Base-by-base conservation (phyloP, 1,140 invertebrate species). In the Drosophila repleta region DNA sequence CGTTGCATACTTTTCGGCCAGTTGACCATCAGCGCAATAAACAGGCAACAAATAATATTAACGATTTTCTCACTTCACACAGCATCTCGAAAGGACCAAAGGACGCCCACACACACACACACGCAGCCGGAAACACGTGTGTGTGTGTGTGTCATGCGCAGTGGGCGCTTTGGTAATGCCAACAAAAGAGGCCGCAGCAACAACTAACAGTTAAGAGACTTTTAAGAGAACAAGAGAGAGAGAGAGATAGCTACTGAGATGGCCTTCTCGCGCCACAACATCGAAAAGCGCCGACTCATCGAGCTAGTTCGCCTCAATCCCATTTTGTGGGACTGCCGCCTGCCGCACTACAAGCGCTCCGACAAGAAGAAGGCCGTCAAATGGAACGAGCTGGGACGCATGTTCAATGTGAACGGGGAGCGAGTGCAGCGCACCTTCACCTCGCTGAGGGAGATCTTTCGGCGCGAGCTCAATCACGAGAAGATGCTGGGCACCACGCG, bases 331-430 rank as follows among this genome's bases (percentile, higher is more conserved):
- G 90, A 91, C 56, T 91, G 90, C 24, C 90, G 90, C 17, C 64
- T 91, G 68, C 90, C 90, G 1, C 90, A 91, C 52, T 91, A 91
- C 63, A 91, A 91, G 43, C 74, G 90, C 21, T 91, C 90, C 7
- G 90, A 91, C 46, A 91, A 91, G 64, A 90, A 89, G 26, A 91
- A 91, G 58, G 87, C 90, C 45, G 73, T 91, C 35, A 91, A 91
- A 57, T 91, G 90, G 90, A 91, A 91, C 55, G 90, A 91, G 46
- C 73, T 91, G 29, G 90, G 90, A 1, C 79, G 90, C 11, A 61
- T 91, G 10, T 91, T 91, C 46, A 91, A 82, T 43, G 90, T 91
- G 17, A 91, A 76, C 13, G 90, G 90, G 3, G 90, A 91, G 53
- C 71, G 90, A 4, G 90, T 91, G 18, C 90, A 91, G 61, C 80